Evolutionary conservation across 2,888 invertebrate species (phyloP), one percentile per base, ranked within the genome.

Genomic region (Labia minor): DNA sequence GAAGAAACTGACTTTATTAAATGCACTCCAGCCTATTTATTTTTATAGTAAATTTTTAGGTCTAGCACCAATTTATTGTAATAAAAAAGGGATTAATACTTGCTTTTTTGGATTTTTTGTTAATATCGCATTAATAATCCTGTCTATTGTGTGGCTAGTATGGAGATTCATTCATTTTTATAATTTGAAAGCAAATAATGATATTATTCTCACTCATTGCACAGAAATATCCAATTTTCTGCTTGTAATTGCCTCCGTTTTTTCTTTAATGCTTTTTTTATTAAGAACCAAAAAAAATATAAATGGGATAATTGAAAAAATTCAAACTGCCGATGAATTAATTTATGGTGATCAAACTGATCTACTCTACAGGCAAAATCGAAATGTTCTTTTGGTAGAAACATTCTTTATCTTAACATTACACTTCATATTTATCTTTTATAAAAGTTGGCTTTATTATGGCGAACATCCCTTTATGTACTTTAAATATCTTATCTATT

Each of bases 1-100:
- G 49, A 49, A 49, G 14, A 49, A 16, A 49, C 14, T 10, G 2
- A 10, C 49, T 49, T 49, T 49, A 3, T 4, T 16, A 3, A 3
- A 14, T 4, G 49, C 16, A 3, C 16, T 49, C n/a, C 49, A 16
- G 49, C 49, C 49, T 3, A 10, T 49, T 49, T 49, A 49, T 14
- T n/a, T 49, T 49, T n/a, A 49, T n/a, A 49, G 49, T 49, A 49
- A 49, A n/a, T 49, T 49, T n/a, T 49, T 49, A 10, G 49, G 49
- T n/a, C 3, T 49, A n/a, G 14, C 14, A 3, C 49, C 49, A n/a
- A n/a, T 49, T 49, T 10, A 11, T 49, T 49, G 3, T 3, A 49
- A 49, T 4, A n/a, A 49, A n/a, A 14, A 14, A 14, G 14, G 16
- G 3, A 14, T 11, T 49, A 8, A 4, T n/a, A 10, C 2, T 49